Conservation (phyloP, 2,113 vertebrate genomes). For the Callocephalon fimbriatum region DNA sequence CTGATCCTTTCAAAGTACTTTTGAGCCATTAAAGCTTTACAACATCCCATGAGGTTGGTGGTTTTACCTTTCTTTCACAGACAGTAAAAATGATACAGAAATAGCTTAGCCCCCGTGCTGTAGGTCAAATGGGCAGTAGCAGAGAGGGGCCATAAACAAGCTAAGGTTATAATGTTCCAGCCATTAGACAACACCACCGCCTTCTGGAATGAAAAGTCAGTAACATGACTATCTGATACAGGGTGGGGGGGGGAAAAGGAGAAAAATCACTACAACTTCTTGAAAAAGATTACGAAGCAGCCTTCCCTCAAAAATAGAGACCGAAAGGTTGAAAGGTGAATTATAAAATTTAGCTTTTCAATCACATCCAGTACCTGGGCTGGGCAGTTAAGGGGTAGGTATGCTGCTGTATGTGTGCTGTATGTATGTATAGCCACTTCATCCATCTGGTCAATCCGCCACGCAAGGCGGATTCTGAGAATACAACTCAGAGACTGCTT, state of each 20-base stretch:
- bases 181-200: conserved; percentile 19
- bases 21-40: conserved; percentile 14
- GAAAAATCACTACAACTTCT: neutral
- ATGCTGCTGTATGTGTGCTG: neutral
- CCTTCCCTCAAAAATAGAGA: neutral
- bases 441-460: accelerated
- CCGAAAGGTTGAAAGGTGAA: neutral
- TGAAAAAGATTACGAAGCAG: neutral
- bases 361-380: accelerated
- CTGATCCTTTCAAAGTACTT: conserved; percentile 15
- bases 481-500: neutral
- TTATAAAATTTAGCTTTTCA: neutral
- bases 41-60: neutral
- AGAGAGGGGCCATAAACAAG: neutral
- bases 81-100: conserved; percentile 26
- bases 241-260: accelerated
- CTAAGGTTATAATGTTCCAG: neutral
- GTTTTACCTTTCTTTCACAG: conserved; percentile 20
- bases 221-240: neutral
- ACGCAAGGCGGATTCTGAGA: accelerated
- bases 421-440: accelerated
- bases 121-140: neutral
- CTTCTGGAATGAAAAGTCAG: conserved; percentile 29
- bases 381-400: neutral
- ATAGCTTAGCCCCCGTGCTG: neutral